phyloP scores from a whole-genome alignment of 2,888 invertebrate genomes.

The Scaptodrosophila latifasciaeformis region DNA sequence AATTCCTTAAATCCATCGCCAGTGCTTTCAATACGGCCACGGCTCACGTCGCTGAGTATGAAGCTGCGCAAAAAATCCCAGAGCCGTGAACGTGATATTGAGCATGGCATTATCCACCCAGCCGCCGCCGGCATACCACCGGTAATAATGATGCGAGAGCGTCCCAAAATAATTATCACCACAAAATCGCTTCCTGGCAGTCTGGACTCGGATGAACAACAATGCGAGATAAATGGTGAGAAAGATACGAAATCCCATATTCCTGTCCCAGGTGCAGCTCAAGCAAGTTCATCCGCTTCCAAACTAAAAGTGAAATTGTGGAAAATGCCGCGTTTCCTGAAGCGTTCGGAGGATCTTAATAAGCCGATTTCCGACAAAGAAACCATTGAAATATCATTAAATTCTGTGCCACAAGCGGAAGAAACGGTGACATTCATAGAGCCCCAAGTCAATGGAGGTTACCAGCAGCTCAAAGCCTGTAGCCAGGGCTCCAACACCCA shows the following conservation, averaged over 20 bases:
- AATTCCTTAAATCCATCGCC: constrained; percentile 74
- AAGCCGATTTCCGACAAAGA: constrained; percentile 40
- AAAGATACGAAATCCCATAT: constrained; percentile 74
- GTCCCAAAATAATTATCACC: constrained; percentile 76
- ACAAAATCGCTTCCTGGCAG: constrained; percentile 90
- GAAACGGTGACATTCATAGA: constrained; percentile 67
- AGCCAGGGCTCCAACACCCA: constrained; percentile 77
- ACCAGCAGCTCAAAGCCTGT: constrained; percentile 82
- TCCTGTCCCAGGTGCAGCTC: constrained; percentile 7
- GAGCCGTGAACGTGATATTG: constrained; percentile 58
- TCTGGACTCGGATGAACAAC: constrained; percentile 84
- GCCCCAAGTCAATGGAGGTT: constrained; percentile 73
- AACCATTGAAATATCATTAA: constrained; percentile 6
- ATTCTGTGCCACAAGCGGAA: constrained; percentile 33
- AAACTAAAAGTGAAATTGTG: constrained; percentile 77
- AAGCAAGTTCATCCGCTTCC: constrained; percentile 70
- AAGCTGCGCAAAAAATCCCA: constrained; percentile 72
- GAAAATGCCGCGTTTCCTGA: constrained; percentile 82
- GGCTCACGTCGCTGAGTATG: constrained; percentile 73
- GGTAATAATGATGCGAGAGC: constrained; percentile 64
- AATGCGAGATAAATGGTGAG: not conserved
- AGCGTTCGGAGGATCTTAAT: constrained; percentile 77
- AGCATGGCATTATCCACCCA: constrained; percentile 58
- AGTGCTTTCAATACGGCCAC: constrained; percentile 71
- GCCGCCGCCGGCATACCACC: constrained; percentile 55